Conservation (phyloP, 2,113 vertebrate genomes). For the Alaudala cheleensis region DNA sequence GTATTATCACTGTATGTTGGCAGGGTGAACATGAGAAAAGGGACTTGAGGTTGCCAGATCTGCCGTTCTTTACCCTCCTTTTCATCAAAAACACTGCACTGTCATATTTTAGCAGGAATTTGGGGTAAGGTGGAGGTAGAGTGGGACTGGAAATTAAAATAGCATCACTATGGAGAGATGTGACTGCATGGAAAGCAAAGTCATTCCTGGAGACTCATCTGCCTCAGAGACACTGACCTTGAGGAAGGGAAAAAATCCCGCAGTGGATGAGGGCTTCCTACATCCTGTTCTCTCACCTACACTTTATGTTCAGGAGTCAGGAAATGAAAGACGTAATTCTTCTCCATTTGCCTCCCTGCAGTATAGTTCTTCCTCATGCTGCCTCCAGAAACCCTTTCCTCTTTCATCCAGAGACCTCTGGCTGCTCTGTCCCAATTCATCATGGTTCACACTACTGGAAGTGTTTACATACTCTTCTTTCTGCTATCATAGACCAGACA, state of each 20-base stretch:
- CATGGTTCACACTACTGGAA: not conserved
- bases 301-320: not conserved
- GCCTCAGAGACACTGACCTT: not conserved
- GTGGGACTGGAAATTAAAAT: not conserved
- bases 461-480: not conserved
- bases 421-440: not conserved
- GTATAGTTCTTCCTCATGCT: not conserved
- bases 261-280: rapidly evolving
- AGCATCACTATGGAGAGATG: not conserved
- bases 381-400: not conserved
- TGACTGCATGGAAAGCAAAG: not conserved
- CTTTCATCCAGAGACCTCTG: not conserved
- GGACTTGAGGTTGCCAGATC: not conserved
- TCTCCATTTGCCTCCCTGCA: not conserved
- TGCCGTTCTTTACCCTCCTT: not conserved
- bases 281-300: rapidly evolving
- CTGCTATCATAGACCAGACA: not conserved
- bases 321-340: not conserved
- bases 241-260: not conserved
- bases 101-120: not conserved
- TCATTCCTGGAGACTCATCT: not conserved
- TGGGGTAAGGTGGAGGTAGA: not conserved
- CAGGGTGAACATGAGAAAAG: not conserved
- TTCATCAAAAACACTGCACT: not conserved
- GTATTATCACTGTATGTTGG: not conserved